phyloP scores from a whole-genome alignment of 2,797 vertebrate genomes.

The Telmatherina bonti region DNA sequence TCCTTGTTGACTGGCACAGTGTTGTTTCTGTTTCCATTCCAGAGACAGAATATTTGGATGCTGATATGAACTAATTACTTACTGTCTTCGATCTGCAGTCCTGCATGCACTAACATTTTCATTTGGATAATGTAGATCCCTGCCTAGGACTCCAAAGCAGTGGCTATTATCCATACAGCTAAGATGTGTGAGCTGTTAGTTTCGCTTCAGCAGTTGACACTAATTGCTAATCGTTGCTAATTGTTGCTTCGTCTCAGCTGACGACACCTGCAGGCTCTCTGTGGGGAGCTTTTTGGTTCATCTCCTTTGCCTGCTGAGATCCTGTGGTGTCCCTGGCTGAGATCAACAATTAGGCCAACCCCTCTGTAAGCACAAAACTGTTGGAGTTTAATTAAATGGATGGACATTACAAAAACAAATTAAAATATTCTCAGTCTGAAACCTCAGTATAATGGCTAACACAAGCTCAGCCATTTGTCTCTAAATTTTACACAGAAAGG shows the following conservation, averaged over 20 bases:
- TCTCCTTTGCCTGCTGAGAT: slow-evolving; percentile 46
- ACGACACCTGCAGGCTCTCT: slow-evolving; percentile 36
- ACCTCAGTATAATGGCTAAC: slow-evolving; percentile 5
- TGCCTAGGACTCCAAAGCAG: slow-evolving; percentile 30
- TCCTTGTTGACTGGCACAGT: neutral
- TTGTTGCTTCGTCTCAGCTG: slow-evolving; percentile 45
- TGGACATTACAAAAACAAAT: slow-evolving; percentile 48
- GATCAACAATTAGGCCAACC: slow-evolving; percentile 52
- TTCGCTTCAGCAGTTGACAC: slow-evolving; percentile 37
- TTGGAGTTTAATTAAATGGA: slow-evolving; percentile 45
- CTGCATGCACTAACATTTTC: slow-evolving; percentile 10
- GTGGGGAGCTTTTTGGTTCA: slow-evolving; percentile 44
- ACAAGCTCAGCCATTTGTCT: slow-evolving; percentile 23
- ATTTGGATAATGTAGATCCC: slow-evolving; percentile 25
- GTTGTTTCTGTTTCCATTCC: slow-evolving; percentile 1
- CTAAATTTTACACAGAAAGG: slow-evolving; percentile 18
- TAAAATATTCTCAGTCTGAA: slow-evolving; percentile 38
- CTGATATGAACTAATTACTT: slow-evolving; percentile 10
- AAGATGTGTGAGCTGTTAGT: slow-evolving; percentile 22
- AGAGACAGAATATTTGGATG: neutral
- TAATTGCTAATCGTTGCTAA: slow-evolving; percentile 54
- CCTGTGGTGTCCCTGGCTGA: slow-evolving; percentile 32
- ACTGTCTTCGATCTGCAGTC: neutral
- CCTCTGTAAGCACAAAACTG: slow-evolving; percentile 18
- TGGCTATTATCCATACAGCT: slow-evolving; percentile 31